These are phyloP conservation scores for Cranoglanis bouderius DNA, from an alignment of 2,113 vertebrate genomes.

Conservation along the genomic window DNA sequence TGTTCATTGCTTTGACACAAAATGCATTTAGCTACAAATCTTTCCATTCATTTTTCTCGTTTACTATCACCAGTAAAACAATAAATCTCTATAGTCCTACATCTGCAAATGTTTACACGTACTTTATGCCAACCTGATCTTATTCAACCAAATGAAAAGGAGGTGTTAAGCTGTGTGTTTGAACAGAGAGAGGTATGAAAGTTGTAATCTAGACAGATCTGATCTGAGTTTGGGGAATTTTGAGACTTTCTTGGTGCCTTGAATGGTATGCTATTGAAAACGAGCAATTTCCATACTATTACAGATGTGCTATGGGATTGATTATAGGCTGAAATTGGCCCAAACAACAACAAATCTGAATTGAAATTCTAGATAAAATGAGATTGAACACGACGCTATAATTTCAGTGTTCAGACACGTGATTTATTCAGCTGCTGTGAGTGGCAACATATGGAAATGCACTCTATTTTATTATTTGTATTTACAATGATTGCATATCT, in stretches of 20 bases:
- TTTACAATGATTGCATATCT: conserved; percentile 21
- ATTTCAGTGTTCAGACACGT: conserved; percentile 13
- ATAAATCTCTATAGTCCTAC: background rate
- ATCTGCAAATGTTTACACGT: background rate
- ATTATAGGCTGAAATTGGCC: background rate
- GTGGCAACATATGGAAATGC: background rate
- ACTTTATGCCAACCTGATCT: background rate
- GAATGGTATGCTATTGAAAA: background rate
- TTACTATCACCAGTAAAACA: background rate
- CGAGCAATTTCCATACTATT: background rate
- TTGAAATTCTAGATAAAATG: conserved; percentile 28
- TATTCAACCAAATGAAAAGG: background rate
- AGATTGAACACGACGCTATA: background rate
- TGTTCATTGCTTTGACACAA: background rate
- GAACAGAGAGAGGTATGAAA: background rate
- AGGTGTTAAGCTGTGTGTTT: background rate
- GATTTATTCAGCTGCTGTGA: conserved; percentile 3
- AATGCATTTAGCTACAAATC: background rate
- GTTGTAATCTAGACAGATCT: background rate
- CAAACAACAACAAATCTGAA: background rate
- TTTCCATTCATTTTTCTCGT: background rate
- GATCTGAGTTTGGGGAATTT: background rate
- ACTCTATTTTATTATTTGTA: background rate
- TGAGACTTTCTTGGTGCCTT: background rate
- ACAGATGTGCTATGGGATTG: background rate